Evolutionary conservation across 2,888 invertebrate species (phyloP).

Genomic region (Temnothorax ravouxi): DNA sequence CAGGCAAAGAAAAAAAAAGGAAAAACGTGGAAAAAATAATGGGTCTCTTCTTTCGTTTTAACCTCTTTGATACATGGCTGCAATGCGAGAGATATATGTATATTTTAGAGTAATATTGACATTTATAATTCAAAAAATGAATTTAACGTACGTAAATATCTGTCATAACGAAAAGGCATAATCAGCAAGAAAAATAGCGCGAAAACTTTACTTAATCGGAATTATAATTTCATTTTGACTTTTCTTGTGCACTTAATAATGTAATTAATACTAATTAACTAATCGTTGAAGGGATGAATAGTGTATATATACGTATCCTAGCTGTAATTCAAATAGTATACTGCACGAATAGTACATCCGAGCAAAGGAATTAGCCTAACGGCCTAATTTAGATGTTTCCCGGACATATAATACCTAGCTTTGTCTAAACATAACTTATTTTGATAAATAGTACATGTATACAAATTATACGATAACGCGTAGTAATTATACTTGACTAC

Average conservation of each 20-base stretch:
- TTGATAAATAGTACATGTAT: not conserved
- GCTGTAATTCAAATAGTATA: not conserved
- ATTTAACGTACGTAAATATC: not conserved
- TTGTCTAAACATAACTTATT: not conserved
- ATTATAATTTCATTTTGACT: not conserved
- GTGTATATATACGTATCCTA: not conserved
- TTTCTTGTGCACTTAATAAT: not conserved
- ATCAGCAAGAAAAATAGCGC: not conserved
- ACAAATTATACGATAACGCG: not conserved
- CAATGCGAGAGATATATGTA: constrained; percentile 8
- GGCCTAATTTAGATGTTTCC: constrained; percentile 28
- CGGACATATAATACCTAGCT: not conserved
- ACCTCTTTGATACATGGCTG: not conserved
- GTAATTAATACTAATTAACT: not conserved
- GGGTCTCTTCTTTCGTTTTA: not conserved
- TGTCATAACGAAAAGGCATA: not conserved
- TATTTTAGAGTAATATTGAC: not conserved
- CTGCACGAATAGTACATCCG: not conserved
- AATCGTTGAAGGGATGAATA: not conserved
- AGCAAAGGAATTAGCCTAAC: constrained; percentile 10
- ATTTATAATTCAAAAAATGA: not conserved
- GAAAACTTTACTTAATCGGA: not conserved
- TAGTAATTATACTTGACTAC: not conserved
- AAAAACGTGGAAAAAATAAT: not conserved
- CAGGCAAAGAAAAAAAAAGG: not conserved